Evolutionary conservation across 2,797 vertebrate species (phyloP).

Genomic region (Paramormyrops hopkinsi): DNA sequence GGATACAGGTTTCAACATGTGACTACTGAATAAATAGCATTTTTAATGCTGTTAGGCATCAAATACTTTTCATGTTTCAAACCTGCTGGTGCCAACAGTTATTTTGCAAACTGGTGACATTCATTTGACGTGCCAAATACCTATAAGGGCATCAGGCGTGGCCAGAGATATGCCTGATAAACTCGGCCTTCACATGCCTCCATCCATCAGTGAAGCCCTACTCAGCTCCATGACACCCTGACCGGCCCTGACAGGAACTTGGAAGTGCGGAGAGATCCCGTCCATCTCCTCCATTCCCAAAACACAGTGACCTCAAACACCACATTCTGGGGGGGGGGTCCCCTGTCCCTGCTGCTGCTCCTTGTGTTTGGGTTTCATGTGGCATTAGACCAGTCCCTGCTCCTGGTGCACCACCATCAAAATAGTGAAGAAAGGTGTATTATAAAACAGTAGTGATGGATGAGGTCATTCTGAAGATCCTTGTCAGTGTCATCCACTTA

Average conservation of each 20-base stretch:
- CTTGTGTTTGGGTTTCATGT: neutral
- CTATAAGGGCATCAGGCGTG: neutral
- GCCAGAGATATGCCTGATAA: neutral
- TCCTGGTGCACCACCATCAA: neutral
- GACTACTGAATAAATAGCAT: neutral
- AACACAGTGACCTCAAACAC: conserved; percentile 41
- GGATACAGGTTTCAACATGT: neutral
- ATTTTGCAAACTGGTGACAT: neutral
- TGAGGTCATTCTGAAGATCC: neutral
- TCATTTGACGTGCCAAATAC: neutral
- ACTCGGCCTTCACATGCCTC: neutral
- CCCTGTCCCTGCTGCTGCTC: neutral
- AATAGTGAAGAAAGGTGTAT: neutral
- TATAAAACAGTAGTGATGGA: neutral
- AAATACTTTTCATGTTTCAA: neutral
- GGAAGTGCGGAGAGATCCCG: conserved; percentile 44
- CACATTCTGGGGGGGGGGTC: neutral
- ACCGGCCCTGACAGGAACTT: neutral
- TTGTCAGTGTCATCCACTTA: neutral
- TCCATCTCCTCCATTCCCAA: conserved; percentile 67
- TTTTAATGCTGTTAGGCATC: neutral
- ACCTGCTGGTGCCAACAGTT: neutral
- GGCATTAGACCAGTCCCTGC: neutral
- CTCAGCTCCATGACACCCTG: neutral
- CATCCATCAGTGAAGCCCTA: neutral